Percentiles rank a stretch among this genome's conserved stretches.
phyloP scores from a whole-genome alignment of 1,140 invertebrate genomes.

The Brachionus plicatilis region DNA sequence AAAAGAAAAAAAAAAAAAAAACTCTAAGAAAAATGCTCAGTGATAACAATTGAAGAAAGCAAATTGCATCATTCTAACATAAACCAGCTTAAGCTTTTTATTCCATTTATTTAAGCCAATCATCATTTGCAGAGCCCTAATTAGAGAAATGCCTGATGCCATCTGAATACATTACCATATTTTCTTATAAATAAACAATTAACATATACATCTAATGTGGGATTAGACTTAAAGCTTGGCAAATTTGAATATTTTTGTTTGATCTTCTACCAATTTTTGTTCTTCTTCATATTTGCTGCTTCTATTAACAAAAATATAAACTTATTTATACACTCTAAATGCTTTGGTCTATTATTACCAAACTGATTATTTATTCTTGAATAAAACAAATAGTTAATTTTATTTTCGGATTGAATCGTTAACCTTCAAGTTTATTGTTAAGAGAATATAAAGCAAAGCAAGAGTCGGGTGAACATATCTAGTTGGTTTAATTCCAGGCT shows the following conservation, averaged over 20 bases:
- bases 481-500: not conserved
- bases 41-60: not conserved
- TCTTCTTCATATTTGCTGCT: not conserved
- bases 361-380: slow-evolving; percentile 17
- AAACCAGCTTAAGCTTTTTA: not conserved
- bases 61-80: not conserved
- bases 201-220: not conserved
- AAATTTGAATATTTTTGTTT: not conserved
- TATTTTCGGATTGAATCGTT: slow-evolving; percentile 26
- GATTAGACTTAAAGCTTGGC: not conserved
- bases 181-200: not conserved
- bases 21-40: not conserved
- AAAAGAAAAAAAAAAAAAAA: not conserved
- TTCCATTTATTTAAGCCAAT: not conserved
- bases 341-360: not conserved
- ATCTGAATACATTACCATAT: not conserved
- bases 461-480: not conserved
- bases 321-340: slow-evolving; percentile 18
- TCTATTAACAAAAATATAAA: not conserved
- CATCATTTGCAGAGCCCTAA: not conserved
- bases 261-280: not conserved
- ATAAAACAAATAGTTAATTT: slow-evolving; percentile 28
- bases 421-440: slow-evolving; percentile 8
- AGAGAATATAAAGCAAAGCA: not conserved
- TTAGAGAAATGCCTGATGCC: not conserved